Base-by-base conservation (phyloP, 2,113 vertebrate genomes). In the Paraplagusia blochii region DNA sequence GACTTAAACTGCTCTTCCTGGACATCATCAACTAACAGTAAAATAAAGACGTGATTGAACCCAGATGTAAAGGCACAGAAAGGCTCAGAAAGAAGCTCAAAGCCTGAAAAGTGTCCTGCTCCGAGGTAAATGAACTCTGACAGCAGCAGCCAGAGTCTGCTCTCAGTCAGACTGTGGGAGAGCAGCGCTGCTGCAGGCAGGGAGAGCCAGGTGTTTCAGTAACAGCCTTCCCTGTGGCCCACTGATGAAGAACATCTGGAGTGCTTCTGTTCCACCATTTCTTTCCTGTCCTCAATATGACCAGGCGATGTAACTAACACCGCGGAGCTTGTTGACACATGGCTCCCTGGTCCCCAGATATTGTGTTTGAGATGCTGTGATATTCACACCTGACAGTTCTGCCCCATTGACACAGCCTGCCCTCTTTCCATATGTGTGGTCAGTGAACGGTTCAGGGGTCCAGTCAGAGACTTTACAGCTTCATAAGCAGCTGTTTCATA, bases 191-290 rank as follows among this genome's bases (percentile, higher is more conserved):
- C 82, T 58, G 38, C 1, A 54, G 78, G 79, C 77, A 74, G 76
- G 81, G 76, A 60, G 80, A 84, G 87, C 83, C 90, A 90, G 90
- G 90, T 90, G 90, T 88, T 88, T 72, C 62, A 72, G 82, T 83
- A 82, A 74, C 68, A 82, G 69, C 82, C 85, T 89, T 88, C 88
- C 85, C 84, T 68, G 89, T 89, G 88, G 87, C 88, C 86, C 66
- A 76, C 85, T 90, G 88, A 91, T 85, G 87, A 86, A 85, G 82
- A 90, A 91, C 90, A 91, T 90, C 88, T 90, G 88, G 88, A 90
- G 87, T 74, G 82, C 81, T 89, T 90, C 88, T 89, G 88, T 88
- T 88, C 87, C 72, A 83, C 83, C 80, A 87, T 87, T 87, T 83
- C 87, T 85, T 83, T 87, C 84, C 84, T 89, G 90, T 88, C 87